Base-by-base conservation (phyloP, 2,113 vertebrate species). In the Aleadryas rufinucha region DNA sequence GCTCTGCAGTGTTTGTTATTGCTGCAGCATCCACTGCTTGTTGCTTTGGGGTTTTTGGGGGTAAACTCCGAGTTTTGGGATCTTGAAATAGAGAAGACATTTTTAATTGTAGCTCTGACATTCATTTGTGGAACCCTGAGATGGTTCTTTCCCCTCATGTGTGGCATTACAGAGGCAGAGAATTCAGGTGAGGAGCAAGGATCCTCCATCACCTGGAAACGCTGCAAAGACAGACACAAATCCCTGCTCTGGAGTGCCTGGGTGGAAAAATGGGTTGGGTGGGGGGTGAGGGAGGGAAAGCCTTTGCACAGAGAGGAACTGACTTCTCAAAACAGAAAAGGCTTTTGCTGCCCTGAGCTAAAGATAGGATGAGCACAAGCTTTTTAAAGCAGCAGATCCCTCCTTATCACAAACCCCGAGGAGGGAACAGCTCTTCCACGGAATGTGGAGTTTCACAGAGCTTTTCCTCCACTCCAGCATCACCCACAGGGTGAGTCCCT, bases 401-500 rank as follows among this genome's bases (percentile, higher is more conserved):
- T 0, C 54, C 80, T 95, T 95, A 94, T 88, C 89, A 82, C 41
- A 50, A 20, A 26, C 7, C 50, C 57, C 0, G 1, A 63, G 82
- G 63, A 56, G 10, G 33, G 60, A 75, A 1, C 42, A 12, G 35
- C 1, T 3, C 68, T 81, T 44, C 6, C 45, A 33, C 16, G 1
- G 6, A 54, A 65, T 0, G 19, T 0, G 2, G 87, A 2, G 1
- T 6, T 80, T 30, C 42, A 50, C 26, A 3, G 90, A 90, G 52
- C 64, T 78, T 42, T 60, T 41, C 47, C 59, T 75, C 16, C 23
- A 7, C 69, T 5, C 77, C 2, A 22, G 84, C 54, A 68, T 54
- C 45, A 13, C 49, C 37, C 31, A 1, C n/a, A 11, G 63, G 17
- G 8, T 0, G 2, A 65, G 53, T 1, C 0, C 0, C 39, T 0